These are phyloP conservation scores for Anthonomus grandis DNA, from an alignment of 1,140 invertebrate species.

Conservation along the genomic window DNA sequence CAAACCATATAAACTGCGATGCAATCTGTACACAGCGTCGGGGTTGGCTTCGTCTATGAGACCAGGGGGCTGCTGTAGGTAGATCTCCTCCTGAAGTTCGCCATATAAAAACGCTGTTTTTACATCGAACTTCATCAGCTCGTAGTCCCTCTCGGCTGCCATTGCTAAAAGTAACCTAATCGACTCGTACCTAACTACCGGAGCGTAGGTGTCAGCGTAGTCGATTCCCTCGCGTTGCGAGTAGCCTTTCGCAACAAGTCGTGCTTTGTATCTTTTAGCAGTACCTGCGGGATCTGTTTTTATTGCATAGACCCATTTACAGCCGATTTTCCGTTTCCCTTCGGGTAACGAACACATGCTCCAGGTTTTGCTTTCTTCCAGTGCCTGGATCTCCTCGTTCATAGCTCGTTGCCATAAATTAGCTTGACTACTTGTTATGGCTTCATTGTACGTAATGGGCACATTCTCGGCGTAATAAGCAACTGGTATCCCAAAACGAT, in stretches of 20 bases:
- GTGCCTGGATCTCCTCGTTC: neutral
- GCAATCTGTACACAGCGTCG: conserved; percentile 32
- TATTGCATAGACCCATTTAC: conserved; percentile 23
- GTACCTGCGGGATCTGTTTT: conserved; percentile 13
- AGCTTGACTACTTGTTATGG: neutral
- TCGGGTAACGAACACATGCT: neutral
- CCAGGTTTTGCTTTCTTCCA: conserved; percentile 1
- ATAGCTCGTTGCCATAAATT: neutral
- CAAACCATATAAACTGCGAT: conserved; percentile 49
- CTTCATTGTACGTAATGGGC: too few species aligned
- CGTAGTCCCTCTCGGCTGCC: conserved; percentile 17
- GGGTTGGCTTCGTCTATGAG: too few species aligned
- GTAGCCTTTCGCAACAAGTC: conserved; percentile 47
- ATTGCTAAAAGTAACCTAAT: conserved; percentile 32
- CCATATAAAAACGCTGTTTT: conserved; percentile 49
- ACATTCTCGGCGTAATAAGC: too few species aligned
- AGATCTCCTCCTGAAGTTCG: conserved; percentile 45
- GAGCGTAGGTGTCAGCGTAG: conserved; percentile 45
- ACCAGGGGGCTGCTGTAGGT: conserved; percentile 43
- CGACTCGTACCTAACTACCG: conserved; percentile 40
- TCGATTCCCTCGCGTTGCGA: conserved; percentile 46
- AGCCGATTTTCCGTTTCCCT: neutral
- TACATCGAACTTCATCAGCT: conserved; percentile 41
- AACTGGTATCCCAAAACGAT: too few species aligned
- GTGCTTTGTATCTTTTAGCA: conserved; percentile 17